A percentile compares a stretch with the other conserved stretches of the same genome.
phyloP scores from a whole-genome alignment of 2,113 vertebrate species.

The Gymnarchus niloticus region DNA sequence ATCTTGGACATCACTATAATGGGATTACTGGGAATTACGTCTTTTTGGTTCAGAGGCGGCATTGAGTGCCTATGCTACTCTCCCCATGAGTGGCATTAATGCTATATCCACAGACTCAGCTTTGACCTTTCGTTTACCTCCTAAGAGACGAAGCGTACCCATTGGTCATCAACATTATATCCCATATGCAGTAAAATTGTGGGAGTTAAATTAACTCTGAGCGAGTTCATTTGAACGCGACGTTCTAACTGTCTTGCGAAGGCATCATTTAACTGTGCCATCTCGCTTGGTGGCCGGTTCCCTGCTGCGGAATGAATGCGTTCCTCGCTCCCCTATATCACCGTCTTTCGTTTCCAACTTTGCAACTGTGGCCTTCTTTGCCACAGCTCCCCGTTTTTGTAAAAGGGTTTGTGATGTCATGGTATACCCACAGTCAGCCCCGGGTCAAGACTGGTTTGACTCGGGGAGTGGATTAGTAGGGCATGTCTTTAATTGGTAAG shows the following conservation, averaged over 20 bases:
- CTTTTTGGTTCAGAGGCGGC: background rate
- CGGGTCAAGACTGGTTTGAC: background rate
- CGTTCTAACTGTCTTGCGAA: background rate
- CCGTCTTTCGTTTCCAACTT: background rate
- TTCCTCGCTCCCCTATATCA: background rate
- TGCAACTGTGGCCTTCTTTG: background rate
- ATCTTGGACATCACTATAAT: background rate
- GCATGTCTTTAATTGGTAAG: too few relatives aligned
- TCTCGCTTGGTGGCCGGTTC: background rate
- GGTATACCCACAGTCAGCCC: background rate
- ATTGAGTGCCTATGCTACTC: background rate
- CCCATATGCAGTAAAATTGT: background rate
- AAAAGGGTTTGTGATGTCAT: too few relatives aligned
- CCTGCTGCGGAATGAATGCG: background rate
- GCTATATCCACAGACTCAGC: background rate
- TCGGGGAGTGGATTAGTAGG: too few relatives aligned
- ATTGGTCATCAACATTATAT: constrained; percentile 4
- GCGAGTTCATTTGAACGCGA: background rate
- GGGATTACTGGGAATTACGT: background rate
- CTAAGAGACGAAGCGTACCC: background rate
- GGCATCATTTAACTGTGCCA: background rate
- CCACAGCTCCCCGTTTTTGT: background rate
- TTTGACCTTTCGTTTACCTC: constrained; percentile 8
- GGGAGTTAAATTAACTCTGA: background rate
- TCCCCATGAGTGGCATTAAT: background rate